These are phyloP conservation scores for Trididemnum clinides DNA, from an alignment of 23 tunicate species.

Conservation along the genomic window DNA sequence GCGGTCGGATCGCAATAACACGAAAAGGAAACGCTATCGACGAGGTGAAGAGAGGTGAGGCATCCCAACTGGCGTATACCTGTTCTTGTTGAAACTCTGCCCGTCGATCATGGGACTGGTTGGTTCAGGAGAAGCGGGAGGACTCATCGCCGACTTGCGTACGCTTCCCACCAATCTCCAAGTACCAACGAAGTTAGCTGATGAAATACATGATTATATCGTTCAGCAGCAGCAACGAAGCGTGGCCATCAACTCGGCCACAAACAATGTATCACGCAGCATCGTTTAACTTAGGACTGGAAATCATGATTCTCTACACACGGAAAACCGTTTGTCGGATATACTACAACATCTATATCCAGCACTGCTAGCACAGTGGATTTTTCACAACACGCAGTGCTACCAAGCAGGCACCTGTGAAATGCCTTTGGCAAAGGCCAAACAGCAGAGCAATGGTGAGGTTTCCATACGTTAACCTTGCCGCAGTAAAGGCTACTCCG, in stretches of 20 bases:
- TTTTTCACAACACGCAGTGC: background rate
- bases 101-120: background rate
- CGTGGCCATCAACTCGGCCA: too few relatives aligned
- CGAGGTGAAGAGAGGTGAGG: background rate
- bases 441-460: too few relatives aligned
- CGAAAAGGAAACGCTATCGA: background rate
- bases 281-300: too few relatives aligned
- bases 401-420: too few relatives aligned
- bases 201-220: too few relatives aligned
- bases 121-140: background rate
- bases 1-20: too few relatives aligned
- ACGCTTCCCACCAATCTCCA: conserved; percentile 52
- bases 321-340: too few relatives aligned
- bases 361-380: background rate
- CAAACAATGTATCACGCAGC: background rate
- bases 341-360: background rate
- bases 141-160: background rate
- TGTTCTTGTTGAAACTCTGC: background rate
- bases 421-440: too few relatives aligned
- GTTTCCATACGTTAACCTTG: too few relatives aligned
- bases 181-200: conserved; percentile 57
- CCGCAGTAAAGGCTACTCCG: too few relatives aligned
- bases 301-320: too few relatives aligned
- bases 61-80: background rate
- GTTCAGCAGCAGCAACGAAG: too few relatives aligned